Evolutionary conservation across 2,797 vertebrate species (phyloP).

Genomic region (Danio choprae): DNA sequence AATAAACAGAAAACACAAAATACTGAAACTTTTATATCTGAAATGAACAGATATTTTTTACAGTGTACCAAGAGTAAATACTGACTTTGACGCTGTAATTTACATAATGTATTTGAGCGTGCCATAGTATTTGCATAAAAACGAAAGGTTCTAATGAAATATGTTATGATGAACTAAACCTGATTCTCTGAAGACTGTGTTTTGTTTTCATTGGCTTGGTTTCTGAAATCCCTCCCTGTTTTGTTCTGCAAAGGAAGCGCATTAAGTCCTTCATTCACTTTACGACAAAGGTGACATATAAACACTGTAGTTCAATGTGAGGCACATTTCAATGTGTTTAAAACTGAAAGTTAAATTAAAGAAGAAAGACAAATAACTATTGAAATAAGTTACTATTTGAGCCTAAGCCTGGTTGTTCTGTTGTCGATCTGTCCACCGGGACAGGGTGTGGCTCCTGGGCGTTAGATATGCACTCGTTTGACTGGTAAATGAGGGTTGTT

Average conservation of each 20-base stretch:
- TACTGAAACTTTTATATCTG: too few relatives aligned
- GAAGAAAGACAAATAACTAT: neutral
- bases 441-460: conserved; percentile 24
- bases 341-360: neutral
- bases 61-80: neutral
- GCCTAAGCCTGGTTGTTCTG: neutral
- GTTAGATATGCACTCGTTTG: conserved; percentile 58
- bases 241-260: neutral
- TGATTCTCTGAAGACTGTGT: neutral
- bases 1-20: too few relatives aligned
- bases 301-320: neutral
- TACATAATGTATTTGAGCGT: neutral
- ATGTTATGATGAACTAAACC: neutral
- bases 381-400: neutral
- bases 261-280: neutral
- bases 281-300: neutral
- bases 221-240: neutral
- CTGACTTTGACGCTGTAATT: neutral
- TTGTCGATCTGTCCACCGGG: neutral
- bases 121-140: conserved; percentile 1
- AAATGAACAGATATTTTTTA: too few relatives aligned
- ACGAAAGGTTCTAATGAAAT: neutral
- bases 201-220: neutral
- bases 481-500: conserved; percentile 59
- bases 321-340: neutral